phyloP scores from a whole-genome alignment of 2,888 invertebrate genomes.

The Philonicus albiceps region DNA sequence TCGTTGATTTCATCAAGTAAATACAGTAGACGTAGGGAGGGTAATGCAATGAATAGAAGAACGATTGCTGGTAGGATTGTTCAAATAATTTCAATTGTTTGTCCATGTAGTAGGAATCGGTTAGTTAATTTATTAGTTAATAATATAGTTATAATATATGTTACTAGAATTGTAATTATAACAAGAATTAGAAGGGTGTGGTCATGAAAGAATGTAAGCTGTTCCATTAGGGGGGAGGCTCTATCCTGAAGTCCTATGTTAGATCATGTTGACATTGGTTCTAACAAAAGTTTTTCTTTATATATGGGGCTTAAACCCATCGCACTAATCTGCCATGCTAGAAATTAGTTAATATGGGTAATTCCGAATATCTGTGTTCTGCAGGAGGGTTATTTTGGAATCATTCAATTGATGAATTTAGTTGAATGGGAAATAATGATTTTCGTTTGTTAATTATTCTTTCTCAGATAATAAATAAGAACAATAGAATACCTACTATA shows the following conservation, averaged over 20 bases:
- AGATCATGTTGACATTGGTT: constrained; percentile 68
- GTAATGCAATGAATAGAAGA: constrained; percentile 70
- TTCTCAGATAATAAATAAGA: constrained; percentile 68
- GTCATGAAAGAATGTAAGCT: constrained; percentile 72
- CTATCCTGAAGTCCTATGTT: constrained; percentile 69
- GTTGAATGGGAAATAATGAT: constrained; percentile 65
- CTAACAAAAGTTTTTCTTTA: constrained; percentile 72
- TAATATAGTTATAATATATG: constrained; percentile 67
- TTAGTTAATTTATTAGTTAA: constrained; percentile 68
- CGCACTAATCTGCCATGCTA: constrained; percentile 71
- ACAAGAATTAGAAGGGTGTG: constrained; percentile 69
- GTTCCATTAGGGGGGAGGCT: constrained; percentile 71
- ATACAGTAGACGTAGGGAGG: constrained; percentile 70
- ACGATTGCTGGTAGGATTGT: constrained; percentile 70
- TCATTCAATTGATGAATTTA: constrained; percentile 71
- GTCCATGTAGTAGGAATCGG: constrained; percentile 68
- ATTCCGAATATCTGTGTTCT: constrained; percentile 70
- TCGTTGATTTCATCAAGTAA: constrained; percentile 70
- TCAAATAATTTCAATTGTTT: constrained; percentile 73
- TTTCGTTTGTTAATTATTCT: constrained; percentile 66
- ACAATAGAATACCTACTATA: constrained; percentile 67
- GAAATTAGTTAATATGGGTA: constrained; percentile 69
- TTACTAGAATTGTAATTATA: constrained; percentile 69
- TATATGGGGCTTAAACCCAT: constrained; percentile 74
- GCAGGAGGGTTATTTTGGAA: constrained; percentile 67